A percentile compares a stretch with the other conserved stretches of the same genome.
phyloP scores from a whole-genome alignment of 1,140 invertebrate genomes.

The Macrotrachela quadricornifera region DNA sequence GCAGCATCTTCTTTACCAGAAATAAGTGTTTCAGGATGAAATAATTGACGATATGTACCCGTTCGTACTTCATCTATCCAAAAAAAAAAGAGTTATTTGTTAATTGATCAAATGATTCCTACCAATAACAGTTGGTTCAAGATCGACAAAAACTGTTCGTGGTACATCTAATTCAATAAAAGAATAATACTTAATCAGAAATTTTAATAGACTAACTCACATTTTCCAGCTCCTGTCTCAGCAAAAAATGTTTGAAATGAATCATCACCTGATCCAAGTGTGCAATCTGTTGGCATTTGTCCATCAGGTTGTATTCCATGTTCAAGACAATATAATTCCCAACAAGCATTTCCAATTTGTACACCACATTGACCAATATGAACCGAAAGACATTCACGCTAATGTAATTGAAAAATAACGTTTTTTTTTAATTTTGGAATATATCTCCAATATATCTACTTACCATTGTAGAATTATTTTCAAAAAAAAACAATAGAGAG shows the following conservation, averaged over 20 bases:
- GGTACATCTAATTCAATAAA: slow-evolving; percentile 37
- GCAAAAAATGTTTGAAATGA: slow-evolving; percentile 35
- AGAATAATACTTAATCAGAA: slow-evolving; percentile 14
- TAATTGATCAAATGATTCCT: slow-evolving; percentile 11
- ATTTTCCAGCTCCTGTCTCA: slow-evolving; percentile 44
- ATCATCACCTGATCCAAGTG: slow-evolving; percentile 17
- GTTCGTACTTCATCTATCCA: slow-evolving; percentile 26
- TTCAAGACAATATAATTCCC: not conserved
- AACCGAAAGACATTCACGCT: not conserved
- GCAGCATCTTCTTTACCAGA: slow-evolving; percentile 35
- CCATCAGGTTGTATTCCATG: slow-evolving; percentile 1
- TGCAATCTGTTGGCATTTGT: not conserved
- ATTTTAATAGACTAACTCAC: slow-evolving; percentile 12
- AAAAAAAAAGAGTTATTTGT: not conserved
- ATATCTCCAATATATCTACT: too few relatives aligned
- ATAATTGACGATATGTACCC: slow-evolving; percentile 20
- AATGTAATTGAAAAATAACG: too few relatives aligned
- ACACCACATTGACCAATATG: not conserved
- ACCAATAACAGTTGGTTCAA: slow-evolving; percentile 61
- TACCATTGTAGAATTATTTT: too few relatives aligned
- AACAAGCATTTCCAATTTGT: not conserved
- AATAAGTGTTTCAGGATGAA: slow-evolving; percentile 30
- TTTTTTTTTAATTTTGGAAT: too few relatives aligned
- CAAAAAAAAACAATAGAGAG: too few relatives aligned
- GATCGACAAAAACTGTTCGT: slow-evolving; percentile 51